Evolutionary conservation across 2,888 invertebrate genomes (phyloP).

Genomic region (Ischnura elegans): DNA sequence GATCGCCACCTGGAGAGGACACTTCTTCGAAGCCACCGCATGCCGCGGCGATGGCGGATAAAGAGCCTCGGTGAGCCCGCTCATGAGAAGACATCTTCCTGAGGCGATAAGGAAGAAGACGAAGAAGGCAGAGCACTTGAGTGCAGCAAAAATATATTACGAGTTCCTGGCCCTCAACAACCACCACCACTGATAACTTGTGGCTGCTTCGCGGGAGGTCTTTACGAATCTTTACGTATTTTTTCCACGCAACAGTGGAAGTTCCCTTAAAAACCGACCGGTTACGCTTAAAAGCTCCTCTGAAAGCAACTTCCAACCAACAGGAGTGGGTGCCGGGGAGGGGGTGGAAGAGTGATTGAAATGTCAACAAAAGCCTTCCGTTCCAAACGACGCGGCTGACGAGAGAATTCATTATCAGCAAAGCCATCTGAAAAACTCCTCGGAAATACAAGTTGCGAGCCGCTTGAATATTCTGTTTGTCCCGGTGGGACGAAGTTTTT

Average conservation of each 20-base stretch:
- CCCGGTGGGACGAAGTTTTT: background rate
- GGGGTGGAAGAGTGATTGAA: background rate
- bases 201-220: background rate
- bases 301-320: too few relatives aligned
- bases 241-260: background rate
- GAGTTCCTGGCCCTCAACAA: background rate
- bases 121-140: background rate
- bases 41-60: background rate
- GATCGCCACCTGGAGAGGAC: background rate
- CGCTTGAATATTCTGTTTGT: constrained; percentile 12
- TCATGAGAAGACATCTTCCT: background rate
- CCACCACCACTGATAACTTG: background rate
- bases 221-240: background rate
- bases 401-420: background rate
- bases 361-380: background rate
- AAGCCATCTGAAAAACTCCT: background rate
- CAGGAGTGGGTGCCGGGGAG: too few relatives aligned
- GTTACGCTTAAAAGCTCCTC: background rate
- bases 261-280: background rate
- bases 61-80: background rate
- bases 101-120: background rate
- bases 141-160: background rate
- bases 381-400: background rate
- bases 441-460: background rate
- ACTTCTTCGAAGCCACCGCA: background rate